Conservation (phyloP, 2,113 vertebrate genomes). For the Ceyx cyanopectus region DNA sequence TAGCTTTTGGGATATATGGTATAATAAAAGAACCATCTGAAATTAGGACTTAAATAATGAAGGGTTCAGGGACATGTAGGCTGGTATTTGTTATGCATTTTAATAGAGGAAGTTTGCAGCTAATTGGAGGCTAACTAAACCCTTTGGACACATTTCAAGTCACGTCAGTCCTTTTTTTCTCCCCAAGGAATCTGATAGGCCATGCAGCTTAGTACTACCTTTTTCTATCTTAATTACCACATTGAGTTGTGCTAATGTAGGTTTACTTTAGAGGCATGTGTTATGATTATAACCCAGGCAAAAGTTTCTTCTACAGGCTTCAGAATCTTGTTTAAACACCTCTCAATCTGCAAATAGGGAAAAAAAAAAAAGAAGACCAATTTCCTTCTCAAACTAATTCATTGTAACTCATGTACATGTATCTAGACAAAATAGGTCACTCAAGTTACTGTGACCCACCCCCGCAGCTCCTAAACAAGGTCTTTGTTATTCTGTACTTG, state of each 20-base stretch:
- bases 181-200: slow-evolving; percentile 75
- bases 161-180: slow-evolving; percentile 70
- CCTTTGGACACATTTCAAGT: slow-evolving; percentile 79
- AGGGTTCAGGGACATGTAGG: slow-evolving; percentile 77
- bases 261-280: slow-evolving; percentile 71
- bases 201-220: slow-evolving; percentile 72
- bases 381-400: neutral
- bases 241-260: slow-evolving; percentile 77
- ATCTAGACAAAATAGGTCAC: neutral
- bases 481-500: neutral
- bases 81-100: slow-evolving; percentile 80
- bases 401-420: neutral
- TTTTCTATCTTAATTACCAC: slow-evolving; percentile 85
- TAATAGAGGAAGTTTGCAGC: slow-evolving; percentile 83
- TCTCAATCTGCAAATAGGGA: slow-evolving; percentile 22
- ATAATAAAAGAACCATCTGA: slow-evolving; percentile 79
- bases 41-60: slow-evolving; percentile 87
- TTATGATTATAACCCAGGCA: slow-evolving; percentile 60
- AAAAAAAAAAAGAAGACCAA: neutral
- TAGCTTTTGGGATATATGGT: slow-evolving; percentile 78
- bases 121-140: slow-evolving; percentile 89
- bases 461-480: neutral
- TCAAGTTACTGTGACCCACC: neutral
- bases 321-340: slow-evolving; percentile 32
- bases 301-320: slow-evolving; percentile 31